Evolutionary conservation across 1,140 invertebrate genomes (phyloP), one percentile per base, ranked within the genome.

Genomic region (Propsilocerus akamusi): DNA sequence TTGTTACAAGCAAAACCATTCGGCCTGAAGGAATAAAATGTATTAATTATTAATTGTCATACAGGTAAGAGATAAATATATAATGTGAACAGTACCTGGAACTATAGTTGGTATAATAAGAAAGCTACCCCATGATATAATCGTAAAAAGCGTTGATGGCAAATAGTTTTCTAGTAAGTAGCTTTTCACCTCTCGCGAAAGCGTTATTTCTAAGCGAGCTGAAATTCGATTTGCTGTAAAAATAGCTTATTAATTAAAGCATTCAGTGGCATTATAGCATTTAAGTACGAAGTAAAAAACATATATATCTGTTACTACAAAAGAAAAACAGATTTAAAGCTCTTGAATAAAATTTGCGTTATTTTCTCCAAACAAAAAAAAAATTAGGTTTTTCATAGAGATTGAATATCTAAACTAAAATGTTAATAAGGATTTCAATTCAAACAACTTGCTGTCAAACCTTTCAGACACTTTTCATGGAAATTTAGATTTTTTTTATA

Each of bases 61-160:
- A 6, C 24, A 17, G 20, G 25, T 6, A 14, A 17, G 7, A 23
- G 20, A 10, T 8, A 25, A 25, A 47, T 24, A 12, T 47, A 2
- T 24, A 7, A 12, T 4, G 2, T n/a, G 14, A 24, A 23, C 41
- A 68, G 69, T 71, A 7, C 74, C 76, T 0, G 75, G 75, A 6
- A 76, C 73, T 25, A 75, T 71, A 58, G 77, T 74, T 0, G 74
- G 73, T 47, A 76, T 76, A 5, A 79, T 74, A 25, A 76, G 71
- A 59, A 79, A 78, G 46, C 74, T 75, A 46, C 76, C 72, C 76
- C 77, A 79, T 1, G 74, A 77, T 54, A 79, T 77, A 53, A 76
- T 72, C 25, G 78, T 74, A 54, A 78, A 77, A 26, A 79, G 57
- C 2, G 73, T 72, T 7, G 72, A 76, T 0, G 77, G 77, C 8